These are phyloP conservation scores for Phoenicopterus ruber DNA, from an alignment of 2,113 vertebrate genomes.

Conservation along the genomic window DNA sequence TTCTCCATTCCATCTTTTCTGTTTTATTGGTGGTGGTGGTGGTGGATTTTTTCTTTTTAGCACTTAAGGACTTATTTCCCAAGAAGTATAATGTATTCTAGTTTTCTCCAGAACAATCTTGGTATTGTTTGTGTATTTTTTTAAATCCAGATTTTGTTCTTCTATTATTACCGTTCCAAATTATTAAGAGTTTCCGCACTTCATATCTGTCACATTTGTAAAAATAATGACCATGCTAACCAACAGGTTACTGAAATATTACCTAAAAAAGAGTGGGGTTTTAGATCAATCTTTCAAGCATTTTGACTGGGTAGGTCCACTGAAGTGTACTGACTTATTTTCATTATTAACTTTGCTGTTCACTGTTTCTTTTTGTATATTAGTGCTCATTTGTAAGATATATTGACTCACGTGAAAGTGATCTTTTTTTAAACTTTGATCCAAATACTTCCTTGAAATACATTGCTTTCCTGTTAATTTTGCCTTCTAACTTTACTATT, in stretches of 20 bases:
- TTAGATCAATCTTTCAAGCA: not conserved
- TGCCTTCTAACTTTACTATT: not conserved
- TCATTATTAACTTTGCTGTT: not conserved
- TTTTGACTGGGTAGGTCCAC: not conserved
- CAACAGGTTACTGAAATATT: not conserved
- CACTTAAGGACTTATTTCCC: not conserved
- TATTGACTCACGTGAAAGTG: not conserved
- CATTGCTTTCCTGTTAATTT: not conserved
- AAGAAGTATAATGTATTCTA: not conserved
- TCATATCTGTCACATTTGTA: not conserved
- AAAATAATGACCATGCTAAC: not conserved
- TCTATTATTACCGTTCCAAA: not conserved
- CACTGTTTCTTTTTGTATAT: not conserved
- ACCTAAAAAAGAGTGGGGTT: not conserved
- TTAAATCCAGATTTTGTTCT: not conserved
- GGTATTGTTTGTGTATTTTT: not conserved
- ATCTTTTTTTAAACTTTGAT: not conserved
- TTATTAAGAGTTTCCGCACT: not conserved
- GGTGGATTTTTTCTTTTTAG: not conserved
- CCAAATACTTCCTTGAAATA: not conserved
- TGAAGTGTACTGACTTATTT: not conserved
- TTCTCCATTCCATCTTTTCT: not conserved
- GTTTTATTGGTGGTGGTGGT: accelerated
- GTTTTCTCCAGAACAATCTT: not conserved
- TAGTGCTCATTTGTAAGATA: not conserved